A percentile compares a stretch with the other conserved stretches of the same genome.
Conservation (phyloP, 2,888 invertebrate genomes). For the Drosophila histrio region DNA sequence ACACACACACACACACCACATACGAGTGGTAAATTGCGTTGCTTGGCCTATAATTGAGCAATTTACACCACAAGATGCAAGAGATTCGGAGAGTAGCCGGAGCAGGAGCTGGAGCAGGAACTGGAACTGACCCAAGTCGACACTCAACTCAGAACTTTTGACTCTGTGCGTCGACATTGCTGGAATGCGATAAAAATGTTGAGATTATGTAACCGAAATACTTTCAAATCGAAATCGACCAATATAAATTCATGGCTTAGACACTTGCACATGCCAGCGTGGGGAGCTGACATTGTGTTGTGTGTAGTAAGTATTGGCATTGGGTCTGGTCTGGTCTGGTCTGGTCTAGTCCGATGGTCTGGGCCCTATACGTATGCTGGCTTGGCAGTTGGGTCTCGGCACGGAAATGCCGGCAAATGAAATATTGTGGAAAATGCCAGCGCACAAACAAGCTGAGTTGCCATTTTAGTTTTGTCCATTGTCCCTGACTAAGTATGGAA, state of each 20-base stretch:
- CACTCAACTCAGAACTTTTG: not conserved
- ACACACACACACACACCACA: not conserved
- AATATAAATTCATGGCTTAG: constrained; percentile 78
- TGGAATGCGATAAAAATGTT: constrained; percentile 73
- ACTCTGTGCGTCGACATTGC: constrained; percentile 52
- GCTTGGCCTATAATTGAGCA: constrained; percentile 71
- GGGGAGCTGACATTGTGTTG: constrained; percentile 7
- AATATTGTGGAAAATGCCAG: constrained; percentile 64
- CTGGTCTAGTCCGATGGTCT: not conserved
- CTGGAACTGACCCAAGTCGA: not conserved
- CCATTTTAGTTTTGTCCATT: constrained; percentile 40
- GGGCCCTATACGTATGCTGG: not conserved
- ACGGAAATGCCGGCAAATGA: constrained; percentile 66
- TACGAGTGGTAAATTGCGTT: constrained; percentile 22
- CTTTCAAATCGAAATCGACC: constrained; percentile 77
- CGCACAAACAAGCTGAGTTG: constrained; percentile 56
- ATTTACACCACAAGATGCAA: constrained; percentile 65
- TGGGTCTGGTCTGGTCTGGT: not conserved
- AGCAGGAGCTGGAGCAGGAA: not conserved
- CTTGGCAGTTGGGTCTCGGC: constrained; percentile 30
- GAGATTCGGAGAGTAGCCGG: not conserved
- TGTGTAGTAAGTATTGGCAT: constrained; percentile 6
- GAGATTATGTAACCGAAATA: constrained; percentile 77
- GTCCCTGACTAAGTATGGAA: constrained; percentile 19
- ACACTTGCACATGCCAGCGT: constrained; percentile 70